phyloP scores from a whole-genome alignment of 2,797 vertebrate species.

The Acipenser ruthenus region DNA sequence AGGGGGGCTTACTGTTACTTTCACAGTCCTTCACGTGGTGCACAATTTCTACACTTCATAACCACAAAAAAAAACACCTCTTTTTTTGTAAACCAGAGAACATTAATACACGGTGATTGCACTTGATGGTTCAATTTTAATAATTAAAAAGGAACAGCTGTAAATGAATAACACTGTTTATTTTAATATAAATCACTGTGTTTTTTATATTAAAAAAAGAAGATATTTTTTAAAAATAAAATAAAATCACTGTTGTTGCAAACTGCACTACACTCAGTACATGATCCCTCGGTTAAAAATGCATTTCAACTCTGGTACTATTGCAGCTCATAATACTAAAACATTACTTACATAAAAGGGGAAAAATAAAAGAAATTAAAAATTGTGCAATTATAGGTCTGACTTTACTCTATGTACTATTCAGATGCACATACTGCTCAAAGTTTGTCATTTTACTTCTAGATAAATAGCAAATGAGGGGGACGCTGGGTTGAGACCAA shows the following conservation, averaged over 20 bases:
- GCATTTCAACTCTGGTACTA: constrained; percentile 2
- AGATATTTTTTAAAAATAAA: constrained; percentile 41
- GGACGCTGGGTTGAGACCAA: no score
- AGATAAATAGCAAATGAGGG: no score
- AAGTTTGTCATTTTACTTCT: no score
- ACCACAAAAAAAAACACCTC: no score
- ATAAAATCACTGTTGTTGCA: constrained; percentile 57
- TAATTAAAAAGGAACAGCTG: constrained; percentile 2
- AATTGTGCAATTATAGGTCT: not conserved
- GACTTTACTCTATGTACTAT: no score
- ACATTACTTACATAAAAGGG: not conserved
- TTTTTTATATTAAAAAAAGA: constrained; percentile 58
- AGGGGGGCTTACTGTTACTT: no score
- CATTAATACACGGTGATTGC: not conserved
- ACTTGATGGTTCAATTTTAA: constrained; percentile 35
- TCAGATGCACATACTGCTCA: no score
- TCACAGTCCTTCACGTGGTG: no score
- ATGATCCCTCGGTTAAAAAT: constrained; percentile 22
- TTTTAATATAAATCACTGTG: constrained; percentile 70
- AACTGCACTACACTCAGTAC: constrained; percentile 49
- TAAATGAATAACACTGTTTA: constrained; percentile 60
- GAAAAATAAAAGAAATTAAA: not conserved
- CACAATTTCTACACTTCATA: no score
- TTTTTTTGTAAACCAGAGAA: no score
- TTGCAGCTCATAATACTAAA: constrained; percentile 13